These are phyloP conservation scores for Megaceryle maxima DNA, from an alignment of 2,113 vertebrate species.

Conservation along the genomic window DNA sequence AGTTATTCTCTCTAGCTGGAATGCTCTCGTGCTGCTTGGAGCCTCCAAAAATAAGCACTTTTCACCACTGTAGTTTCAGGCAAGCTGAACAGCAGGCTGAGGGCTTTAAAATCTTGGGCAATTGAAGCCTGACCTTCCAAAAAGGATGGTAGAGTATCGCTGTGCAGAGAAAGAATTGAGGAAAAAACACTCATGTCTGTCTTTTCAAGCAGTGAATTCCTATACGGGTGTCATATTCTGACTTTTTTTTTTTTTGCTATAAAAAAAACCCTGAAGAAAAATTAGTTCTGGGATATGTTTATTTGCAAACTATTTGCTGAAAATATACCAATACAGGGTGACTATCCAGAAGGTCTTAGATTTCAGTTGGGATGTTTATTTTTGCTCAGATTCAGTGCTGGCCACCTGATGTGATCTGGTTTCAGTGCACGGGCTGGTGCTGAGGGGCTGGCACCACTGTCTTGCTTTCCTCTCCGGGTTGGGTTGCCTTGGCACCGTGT, in stretches of 20 bases:
- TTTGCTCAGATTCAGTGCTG: neutral
- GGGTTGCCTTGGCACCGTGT: neutral
- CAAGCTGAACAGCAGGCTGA: neutral
- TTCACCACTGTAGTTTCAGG: neutral
- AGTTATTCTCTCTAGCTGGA: neutral
- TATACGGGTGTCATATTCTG: neutral
- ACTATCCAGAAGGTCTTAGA: neutral
- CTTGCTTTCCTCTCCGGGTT: neutral
- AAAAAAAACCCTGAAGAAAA: neutral
- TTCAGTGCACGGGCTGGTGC: neutral
- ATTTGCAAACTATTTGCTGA: neutral
- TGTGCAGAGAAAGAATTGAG: neutral
- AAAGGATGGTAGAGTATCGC: neutral
- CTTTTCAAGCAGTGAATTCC: neutral
- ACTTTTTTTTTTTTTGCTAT: neutral
- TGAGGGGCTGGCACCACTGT: accelerated
- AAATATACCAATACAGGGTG: neutral
- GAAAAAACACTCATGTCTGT: neutral
- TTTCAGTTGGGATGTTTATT: neutral
- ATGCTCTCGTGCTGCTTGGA: neutral
- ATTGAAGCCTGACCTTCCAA: neutral
- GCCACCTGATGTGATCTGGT: neutral
- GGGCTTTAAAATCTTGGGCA: neutral
- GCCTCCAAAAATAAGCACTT: neutral
- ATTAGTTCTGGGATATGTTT: neutral